These are phyloP conservation scores for Muntiacus muntjak DNA, from an alignment of 2,113 vertebrate species.

Conservation along the genomic window DNA sequence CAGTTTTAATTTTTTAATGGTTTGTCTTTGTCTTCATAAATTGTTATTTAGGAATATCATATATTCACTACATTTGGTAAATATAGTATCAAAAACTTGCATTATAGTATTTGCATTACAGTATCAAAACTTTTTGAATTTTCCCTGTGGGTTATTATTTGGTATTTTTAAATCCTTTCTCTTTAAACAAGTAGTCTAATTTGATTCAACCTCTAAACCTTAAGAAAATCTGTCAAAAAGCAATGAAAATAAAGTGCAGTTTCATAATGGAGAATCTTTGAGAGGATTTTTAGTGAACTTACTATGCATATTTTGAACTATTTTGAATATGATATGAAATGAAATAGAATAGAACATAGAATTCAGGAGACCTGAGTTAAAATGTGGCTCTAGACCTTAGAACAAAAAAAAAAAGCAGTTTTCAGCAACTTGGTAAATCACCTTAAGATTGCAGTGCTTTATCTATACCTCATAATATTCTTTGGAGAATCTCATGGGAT, in stretches of 20 bases:
- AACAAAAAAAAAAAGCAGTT: background rate
- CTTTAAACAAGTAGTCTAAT: background rate
- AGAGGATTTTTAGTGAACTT: background rate
- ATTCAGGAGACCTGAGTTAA: background rate
- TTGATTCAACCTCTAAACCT: background rate
- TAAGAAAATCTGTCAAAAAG: background rate
- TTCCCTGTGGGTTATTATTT: background rate
- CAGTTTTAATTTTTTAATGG: background rate
- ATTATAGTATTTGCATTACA: background rate
- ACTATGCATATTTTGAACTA: background rate
- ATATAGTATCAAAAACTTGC: background rate
- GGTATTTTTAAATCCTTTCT: background rate
- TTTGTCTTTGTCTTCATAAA: background rate
- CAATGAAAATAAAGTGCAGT: background rate
- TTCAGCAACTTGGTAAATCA: background rate
- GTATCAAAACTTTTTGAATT: background rate
- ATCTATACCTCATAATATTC: background rate
- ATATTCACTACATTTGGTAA: background rate
- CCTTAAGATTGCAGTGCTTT: background rate
- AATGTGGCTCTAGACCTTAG: background rate
- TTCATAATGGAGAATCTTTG: background rate
- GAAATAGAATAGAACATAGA: background rate
- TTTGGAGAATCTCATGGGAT: background rate
- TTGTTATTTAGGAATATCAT: background rate
- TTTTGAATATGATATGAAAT: background rate